Evolutionary conservation across 2,797 vertebrate species (phyloP).

Genomic region (Anguilla obscura): DNA sequence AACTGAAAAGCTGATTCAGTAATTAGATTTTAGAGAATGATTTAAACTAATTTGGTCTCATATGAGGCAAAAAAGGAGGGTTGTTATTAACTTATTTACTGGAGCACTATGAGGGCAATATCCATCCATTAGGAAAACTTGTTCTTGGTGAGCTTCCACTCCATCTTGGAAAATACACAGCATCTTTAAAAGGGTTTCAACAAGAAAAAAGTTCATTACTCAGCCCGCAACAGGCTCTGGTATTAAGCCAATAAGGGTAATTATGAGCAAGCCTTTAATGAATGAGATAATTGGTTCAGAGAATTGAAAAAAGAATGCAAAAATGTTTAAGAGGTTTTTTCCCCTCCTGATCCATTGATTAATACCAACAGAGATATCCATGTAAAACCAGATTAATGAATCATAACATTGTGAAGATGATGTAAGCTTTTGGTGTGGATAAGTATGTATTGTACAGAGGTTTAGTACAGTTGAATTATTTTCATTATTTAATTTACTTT

Average conservation of each 20-base stretch:
- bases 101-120: slow-evolving; percentile 74
- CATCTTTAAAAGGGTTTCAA: slow-evolving; percentile 54
- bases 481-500: not conserved
- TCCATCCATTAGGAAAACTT: slow-evolving; percentile 60
- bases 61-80: slow-evolving; percentile 52
- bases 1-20: slow-evolving; percentile 44
- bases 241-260: slow-evolving; percentile 60
- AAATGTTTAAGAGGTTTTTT: slow-evolving; percentile 30
- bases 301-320: slow-evolving; percentile 53
- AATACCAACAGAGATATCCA: not conserved
- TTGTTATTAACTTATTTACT: slow-evolving; percentile 78
- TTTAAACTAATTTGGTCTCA: slow-evolving; percentile 69
- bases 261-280: slow-evolving; percentile 53
- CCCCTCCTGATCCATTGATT: not conserved
- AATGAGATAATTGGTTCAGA: slow-evolving; percentile 44
- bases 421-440: not conserved
- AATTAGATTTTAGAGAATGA: slow-evolving; percentile 62
- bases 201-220: slow-evolving; percentile 65
- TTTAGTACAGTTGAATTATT: not conserved
- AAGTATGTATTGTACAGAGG: not conserved
- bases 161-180: slow-evolving; percentile 62
- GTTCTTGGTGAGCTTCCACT: slow-evolving; percentile 56
- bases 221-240: slow-evolving; percentile 52
- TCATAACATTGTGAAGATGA: not conserved
- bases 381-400: not conserved